Evolutionary conservation across 2,888 invertebrate species (phyloP).

Genomic region (Therioaphis trifolii): DNA sequence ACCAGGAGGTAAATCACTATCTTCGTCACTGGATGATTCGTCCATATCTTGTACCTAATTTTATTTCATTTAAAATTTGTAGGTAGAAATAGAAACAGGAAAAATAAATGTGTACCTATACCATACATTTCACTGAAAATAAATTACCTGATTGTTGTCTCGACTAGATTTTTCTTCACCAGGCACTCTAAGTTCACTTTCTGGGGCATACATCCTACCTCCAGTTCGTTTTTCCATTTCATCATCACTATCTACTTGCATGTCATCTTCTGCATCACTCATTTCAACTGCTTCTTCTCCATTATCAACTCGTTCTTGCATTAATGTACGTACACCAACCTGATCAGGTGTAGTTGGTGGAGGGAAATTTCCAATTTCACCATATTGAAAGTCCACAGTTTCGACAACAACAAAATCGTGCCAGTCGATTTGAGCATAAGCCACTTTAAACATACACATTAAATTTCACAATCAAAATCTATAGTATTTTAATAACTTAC

Average conservation of each 20-base stretch:
- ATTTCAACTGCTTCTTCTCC: conserved; percentile 77
- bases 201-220: conserved; percentile 67
- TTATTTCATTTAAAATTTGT: conserved; percentile 13
- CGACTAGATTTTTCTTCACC: conserved; percentile 61
- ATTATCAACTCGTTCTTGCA: conserved; percentile 85
- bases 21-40: conserved; percentile 80
- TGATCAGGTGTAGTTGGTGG: conserved; percentile 97
- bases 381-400: conserved; percentile 92
- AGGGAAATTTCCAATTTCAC: conserved; percentile 93
- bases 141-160: conserved; percentile 63
- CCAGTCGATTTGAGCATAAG: conserved; percentile 99
- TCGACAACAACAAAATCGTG: conserved; percentile 99
- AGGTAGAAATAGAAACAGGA: background rate
- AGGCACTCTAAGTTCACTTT: conserved; percentile 66
- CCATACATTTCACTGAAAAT: background rate
- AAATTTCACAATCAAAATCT: background rate
- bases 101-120: background rate
- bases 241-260: conserved; percentile 66
- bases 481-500: conserved; percentile 68
- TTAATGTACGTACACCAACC: conserved; percentile 92
- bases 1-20: conserved; percentile 69
- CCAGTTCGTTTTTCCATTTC: conserved; percentile 66
- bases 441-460: conserved; percentile 71
- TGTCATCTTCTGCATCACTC: conserved; percentile 69
- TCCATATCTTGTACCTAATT: conserved; percentile 88